Conservation (phyloP, 2,113 vertebrate species). For the Formicarius rufipectus region DNA sequence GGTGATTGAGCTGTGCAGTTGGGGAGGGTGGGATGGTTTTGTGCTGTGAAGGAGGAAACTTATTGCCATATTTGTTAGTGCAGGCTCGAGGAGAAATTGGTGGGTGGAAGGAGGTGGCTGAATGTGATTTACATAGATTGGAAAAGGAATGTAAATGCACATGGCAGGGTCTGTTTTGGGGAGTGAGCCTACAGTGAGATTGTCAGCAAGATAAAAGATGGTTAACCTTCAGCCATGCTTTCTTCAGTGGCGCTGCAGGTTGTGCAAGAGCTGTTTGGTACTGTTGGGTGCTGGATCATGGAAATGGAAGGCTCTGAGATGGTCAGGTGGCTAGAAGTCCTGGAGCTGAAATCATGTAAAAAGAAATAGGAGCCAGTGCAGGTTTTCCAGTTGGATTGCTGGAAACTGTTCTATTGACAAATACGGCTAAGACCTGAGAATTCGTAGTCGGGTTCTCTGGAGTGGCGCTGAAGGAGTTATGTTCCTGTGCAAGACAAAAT, state of each 20-base stretch:
- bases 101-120: slow-evolving; percentile 6
- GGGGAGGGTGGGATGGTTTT: not conserved
- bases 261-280: not conserved
- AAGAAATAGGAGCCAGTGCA: not conserved
- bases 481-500: not conserved
- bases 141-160: not conserved
- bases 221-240: not conserved
- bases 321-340: not conserved
- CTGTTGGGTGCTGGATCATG: not conserved
- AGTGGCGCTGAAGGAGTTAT: not conserved
- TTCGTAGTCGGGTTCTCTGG: not conserved
- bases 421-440: not conserved
- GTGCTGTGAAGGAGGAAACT: not conserved
- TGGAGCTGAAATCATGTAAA: not conserved
- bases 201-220: not conserved
- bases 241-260: not conserved
- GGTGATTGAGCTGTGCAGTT: not conserved
- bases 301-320: not conserved
- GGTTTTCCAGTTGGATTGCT: not conserved
- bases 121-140: not conserved
- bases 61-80: not conserved
- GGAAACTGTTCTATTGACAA: not conserved
- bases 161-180: not conserved
- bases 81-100: not conserved
- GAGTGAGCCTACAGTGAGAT: not conserved